Base-by-base conservation (phyloP, 2,113 vertebrate species). In the Dermatemys mawii region DNA sequence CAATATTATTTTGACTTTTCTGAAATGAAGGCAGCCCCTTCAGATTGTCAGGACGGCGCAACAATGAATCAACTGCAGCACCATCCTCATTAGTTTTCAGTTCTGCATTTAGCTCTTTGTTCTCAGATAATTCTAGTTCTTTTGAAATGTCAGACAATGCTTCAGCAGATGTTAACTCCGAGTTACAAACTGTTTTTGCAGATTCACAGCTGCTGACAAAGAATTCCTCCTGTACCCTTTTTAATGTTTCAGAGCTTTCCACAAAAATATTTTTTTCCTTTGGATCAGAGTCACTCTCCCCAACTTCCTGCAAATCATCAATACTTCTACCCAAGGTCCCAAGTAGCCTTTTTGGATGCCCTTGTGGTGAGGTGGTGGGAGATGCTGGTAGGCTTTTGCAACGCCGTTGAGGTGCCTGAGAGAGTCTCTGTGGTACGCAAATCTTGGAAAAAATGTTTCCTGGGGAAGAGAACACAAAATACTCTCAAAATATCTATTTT, bases 151-250 rank as follows among this genome's bases (percentile, higher is more conserved):
- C 96, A 51, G 95, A 92, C 91, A 97, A 90, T 0, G 86, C 85
- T 51, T 94, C 97, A 0, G 86, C 90, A 83, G 89, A 90, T 83
- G 93, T 88, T 6, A 79, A 29, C 22, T 98, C 98, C 0, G 96
- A 97, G 79, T 99, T 98, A 89, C 99, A 99, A 48, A 99, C 95
- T 0, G 98, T 98, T 97, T 99, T 99, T 90, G 99, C 99, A 29
- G 99, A 99, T 81, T 99, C 99, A 83, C 99, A 99, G 91, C 99
- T 99, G 97, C 99, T 99, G 82, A 99, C 81, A 14, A 99, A 98
- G 44, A 95, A 95, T 21, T 99, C 99, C 11, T 99, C 98, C 50
- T 96, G 97, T 26, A 84, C 95, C 93, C 95, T 98, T 94, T 97
- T 99, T 8, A 99, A 75, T 0, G 98, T 98, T 90, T 98, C 98